These are phyloP conservation scores for Eurytoma californica DNA, from an alignment of 2,888 invertebrate species.

Conservation along the genomic window DNA sequence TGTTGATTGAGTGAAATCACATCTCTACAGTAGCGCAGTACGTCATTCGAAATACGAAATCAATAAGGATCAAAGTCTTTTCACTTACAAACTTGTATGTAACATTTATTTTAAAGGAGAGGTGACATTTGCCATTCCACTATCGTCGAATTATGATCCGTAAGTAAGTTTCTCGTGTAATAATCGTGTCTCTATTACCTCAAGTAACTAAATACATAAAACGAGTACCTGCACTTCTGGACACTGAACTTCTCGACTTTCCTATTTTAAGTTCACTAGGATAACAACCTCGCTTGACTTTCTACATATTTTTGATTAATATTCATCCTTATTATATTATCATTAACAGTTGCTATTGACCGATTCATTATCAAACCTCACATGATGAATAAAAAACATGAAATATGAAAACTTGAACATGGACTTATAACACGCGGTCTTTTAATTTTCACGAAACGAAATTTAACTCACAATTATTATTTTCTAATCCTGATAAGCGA, in stretches of 20 bases:
- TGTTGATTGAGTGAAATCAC: too few species aligned
- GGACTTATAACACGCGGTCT: not conserved
- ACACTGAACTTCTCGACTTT: slow-evolving; percentile 31
- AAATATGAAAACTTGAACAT: too few species aligned
- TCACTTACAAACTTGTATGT: too few species aligned
- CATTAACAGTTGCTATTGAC: too few species aligned
- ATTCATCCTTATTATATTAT: not conserved
- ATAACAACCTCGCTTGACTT: slow-evolving; percentile 33
- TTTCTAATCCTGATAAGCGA: too few species aligned
- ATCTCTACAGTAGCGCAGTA: too few species aligned
- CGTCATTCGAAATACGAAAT: not conserved
- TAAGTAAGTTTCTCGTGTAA: slow-evolving; percentile 2
- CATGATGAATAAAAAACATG: too few species aligned
- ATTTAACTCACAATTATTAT: too few species aligned
- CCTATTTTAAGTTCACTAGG: slow-evolving; percentile 29
- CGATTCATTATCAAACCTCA: too few species aligned
- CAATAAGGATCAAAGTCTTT: not conserved
- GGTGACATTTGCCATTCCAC: slow-evolving; percentile 16
- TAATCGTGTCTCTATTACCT: slow-evolving; percentile 39
- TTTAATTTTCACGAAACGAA: not conserved
- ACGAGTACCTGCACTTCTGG: slow-evolving; percentile 13
- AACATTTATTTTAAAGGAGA: not conserved
- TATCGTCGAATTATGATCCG: not conserved
- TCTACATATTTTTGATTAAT: slow-evolving; percentile 37
- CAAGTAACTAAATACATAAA: slow-evolving; percentile 40